Evolutionary conservation across 1,140 invertebrate genomes (phyloP).

Genomic region (Panulirus ornatus): DNA sequence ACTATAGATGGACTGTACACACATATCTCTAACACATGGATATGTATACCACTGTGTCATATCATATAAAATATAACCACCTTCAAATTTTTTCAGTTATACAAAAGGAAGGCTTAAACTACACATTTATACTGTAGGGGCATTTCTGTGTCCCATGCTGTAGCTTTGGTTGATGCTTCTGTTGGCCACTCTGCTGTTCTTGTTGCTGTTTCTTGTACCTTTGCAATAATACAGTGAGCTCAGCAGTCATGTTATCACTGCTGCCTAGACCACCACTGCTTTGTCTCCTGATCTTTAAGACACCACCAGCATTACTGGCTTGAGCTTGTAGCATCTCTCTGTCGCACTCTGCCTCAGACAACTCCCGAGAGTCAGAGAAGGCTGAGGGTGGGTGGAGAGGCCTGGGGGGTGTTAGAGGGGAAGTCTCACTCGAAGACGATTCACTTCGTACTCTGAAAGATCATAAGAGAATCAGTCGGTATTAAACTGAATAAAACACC

Average conservation of each 20-base stretch:
- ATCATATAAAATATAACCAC: too few species aligned
- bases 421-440: conserved; percentile 49
- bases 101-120: too few species aligned
- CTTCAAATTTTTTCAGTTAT: too few species aligned
- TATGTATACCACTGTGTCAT: too few species aligned
- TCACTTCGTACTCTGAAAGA: conserved; percentile 35
- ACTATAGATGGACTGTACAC: too few species aligned
- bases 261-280: not conserved
- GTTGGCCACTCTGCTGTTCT: not conserved
- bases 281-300: not conserved
- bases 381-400: conserved; percentile 58
- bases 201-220: conserved; percentile 26
- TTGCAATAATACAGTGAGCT: conserved; percentile 18
- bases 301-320: not conserved
- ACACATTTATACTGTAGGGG: conserved; percentile 31
- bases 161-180: conserved; percentile 5
- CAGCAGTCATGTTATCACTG: conserved; percentile 3
- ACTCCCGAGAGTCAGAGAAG: conserved; percentile 56
- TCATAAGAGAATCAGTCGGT: not conserved
- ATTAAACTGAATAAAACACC: too few species aligned
- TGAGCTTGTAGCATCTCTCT: conserved; percentile 13
- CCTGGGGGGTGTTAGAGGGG: conserved; percentile 51
- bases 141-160: not conserved
- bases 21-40: too few species aligned
- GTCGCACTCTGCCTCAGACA: conserved; percentile 63